Conservation (phyloP, 2,797 vertebrate genomes). For the Myiotriccus ornatus region DNA sequence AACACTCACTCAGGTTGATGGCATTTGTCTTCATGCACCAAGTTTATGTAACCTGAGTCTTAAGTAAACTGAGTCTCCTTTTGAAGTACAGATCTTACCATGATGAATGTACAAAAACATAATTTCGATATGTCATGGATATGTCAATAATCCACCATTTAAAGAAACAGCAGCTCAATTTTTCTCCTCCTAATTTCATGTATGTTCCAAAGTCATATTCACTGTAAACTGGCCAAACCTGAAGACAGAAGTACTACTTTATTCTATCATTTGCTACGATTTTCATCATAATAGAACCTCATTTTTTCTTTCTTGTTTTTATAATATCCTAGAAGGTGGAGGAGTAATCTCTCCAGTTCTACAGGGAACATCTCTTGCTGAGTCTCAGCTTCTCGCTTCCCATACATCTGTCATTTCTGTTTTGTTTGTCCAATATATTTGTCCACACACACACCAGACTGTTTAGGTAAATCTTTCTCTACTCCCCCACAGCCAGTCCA, state of each 20-base stretch:
- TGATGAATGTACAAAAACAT: background rate
- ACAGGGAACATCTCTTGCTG: background rate
- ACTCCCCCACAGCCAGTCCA: background rate
- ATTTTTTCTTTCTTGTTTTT: background rate
- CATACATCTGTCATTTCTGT: background rate
- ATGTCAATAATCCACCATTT: background rate
- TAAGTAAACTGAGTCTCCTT: background rate
- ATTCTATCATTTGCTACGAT: background rate
- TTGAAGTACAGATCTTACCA: background rate
- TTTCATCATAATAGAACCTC: background rate
- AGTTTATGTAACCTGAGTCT: background rate
- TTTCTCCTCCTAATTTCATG: background rate
- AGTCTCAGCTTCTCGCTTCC: conserved; percentile 2
- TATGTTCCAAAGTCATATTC: background rate
- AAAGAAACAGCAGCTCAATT: background rate
- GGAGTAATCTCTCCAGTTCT: background rate
- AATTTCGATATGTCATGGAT: background rate
- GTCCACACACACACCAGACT: background rate
- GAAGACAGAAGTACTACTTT: background rate
- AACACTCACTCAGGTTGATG: background rate
- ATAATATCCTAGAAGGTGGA: background rate
- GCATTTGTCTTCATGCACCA: background rate
- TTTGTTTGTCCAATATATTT: background rate
- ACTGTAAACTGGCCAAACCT: background rate
- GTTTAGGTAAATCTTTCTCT: background rate